A percentile compares a stretch with the other conserved stretches of the same genome.
These are phyloP conservation scores for Fukomys damarensis DNA, from an alignment of 2,113 vertebrate genomes.

Conservation along the genomic window DNA sequence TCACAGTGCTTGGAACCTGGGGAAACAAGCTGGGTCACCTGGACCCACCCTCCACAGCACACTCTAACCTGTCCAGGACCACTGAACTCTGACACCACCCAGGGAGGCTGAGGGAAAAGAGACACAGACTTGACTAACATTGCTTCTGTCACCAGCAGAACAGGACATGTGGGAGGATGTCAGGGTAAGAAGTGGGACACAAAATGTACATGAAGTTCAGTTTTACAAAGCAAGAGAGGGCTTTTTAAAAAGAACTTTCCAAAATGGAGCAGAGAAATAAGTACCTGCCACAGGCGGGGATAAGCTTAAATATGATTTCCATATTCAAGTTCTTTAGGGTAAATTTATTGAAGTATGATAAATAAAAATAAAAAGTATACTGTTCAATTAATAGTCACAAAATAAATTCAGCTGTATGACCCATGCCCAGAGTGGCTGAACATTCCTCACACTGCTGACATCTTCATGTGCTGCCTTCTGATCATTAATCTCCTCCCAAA, in stretches of 20 bases:
- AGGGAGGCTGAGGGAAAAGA: background rate
- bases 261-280: background rate
- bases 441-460: background rate
- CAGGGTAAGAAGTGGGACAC: background rate
- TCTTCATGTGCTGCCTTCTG: background rate
- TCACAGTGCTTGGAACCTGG: background rate
- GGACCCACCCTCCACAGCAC: background rate
- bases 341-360: slow-evolving; percentile 40
- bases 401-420: background rate
- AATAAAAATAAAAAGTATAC: background rate
- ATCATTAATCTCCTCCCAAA: background rate
- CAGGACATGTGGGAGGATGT: fast-evolving
- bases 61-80: background rate
- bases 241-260: background rate
- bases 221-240: background rate
- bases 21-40: too few species aligned
- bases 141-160: background rate
- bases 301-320: slow-evolving; percentile 7
- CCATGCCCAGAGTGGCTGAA: background rate
- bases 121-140: background rate
- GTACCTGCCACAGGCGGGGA: background rate
- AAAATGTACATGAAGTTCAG: background rate
- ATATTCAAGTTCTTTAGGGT: background rate
- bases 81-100: background rate
- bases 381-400: slow-evolving; percentile 47